Conservation (phyloP, 2,888 invertebrate species). For the Brachyptera putata region DNA sequence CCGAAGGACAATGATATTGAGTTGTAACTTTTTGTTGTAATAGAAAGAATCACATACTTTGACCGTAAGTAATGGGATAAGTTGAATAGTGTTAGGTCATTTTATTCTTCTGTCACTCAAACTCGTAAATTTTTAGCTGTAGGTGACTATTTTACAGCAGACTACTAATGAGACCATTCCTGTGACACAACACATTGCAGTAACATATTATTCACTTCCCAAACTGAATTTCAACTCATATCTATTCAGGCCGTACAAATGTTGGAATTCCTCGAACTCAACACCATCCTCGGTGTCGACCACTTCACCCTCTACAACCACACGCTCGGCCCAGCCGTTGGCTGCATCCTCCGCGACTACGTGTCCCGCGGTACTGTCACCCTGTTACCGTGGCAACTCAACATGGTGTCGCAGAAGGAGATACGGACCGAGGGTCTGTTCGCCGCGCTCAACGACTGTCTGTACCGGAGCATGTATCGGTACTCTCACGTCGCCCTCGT, state of each 20-base stretch:
- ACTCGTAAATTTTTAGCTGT: no score
- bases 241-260: slow-evolving; percentile 71
- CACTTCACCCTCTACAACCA: slow-evolving; percentile 92
- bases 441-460: slow-evolving; percentile 88
- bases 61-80: no score
- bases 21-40: no score
- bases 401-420: slow-evolving; percentile 82
- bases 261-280: slow-evolving; percentile 85
- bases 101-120: no score
- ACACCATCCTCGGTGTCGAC: slow-evolving; percentile 74
- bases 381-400: slow-evolving; percentile 77
- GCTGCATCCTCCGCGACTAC: slow-evolving; percentile 71
- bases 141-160: no score
- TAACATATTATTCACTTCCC: no score
- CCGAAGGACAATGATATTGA: no score
- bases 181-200: no score
- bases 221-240: no score
- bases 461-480: slow-evolving; percentile 83
- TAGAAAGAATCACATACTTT: no score
- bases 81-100: no score
- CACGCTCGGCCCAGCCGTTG: slow-evolving; percentile 73
- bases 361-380: slow-evolving; percentile 59
- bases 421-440: slow-evolving; percentile 90
- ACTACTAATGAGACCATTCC: no score
- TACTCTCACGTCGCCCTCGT: slow-evolving; percentile 79